These are phyloP conservation scores for Gouania willdenowi DNA, from an alignment of 2,797 vertebrate genomes.

Conservation along the genomic window DNA sequence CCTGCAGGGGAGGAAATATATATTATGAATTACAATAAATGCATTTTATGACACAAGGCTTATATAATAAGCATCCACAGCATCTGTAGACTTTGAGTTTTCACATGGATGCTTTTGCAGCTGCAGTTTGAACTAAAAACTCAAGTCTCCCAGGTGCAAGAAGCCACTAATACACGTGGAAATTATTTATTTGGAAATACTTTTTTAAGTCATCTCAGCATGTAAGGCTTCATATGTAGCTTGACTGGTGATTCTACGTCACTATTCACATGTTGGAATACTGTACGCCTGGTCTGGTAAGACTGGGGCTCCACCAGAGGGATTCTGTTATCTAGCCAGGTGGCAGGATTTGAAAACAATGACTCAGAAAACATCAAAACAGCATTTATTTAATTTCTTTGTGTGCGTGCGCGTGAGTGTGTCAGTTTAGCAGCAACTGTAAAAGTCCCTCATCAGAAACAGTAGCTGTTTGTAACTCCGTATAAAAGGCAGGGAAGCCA, in stretches of 20 bases:
- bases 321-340: conserved; percentile 60
- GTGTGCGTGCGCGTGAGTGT: no score
- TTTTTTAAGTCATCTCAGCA: conserved; percentile 22
- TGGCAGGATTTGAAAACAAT: conserved; percentile 68
- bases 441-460: conserved; percentile 52
- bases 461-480: conserved; percentile 27
- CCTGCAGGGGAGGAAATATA: conserved; percentile 1
- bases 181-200: no score
- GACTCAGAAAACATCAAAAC: conserved; percentile 58
- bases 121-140: no score
- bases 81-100: no score
- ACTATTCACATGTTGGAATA: conserved; percentile 39
- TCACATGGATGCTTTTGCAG: no score
- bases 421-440: conserved; percentile 49
- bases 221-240: conserved; percentile 25
- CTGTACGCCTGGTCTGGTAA: conserved; percentile 42
- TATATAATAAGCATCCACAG: no score
- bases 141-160: no score
- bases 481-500: conserved; percentile 35
- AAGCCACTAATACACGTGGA: no score
- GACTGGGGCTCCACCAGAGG: conserved; percentile 47
- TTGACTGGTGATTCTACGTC: conserved; percentile 42
- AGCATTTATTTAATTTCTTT: conserved; percentile 58
- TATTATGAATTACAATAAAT: conserved; percentile 15
- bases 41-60: background rate